Evolutionary conservation across 2,113 vertebrate species (phyloP).

Genomic region (Zingel zingel): DNA sequence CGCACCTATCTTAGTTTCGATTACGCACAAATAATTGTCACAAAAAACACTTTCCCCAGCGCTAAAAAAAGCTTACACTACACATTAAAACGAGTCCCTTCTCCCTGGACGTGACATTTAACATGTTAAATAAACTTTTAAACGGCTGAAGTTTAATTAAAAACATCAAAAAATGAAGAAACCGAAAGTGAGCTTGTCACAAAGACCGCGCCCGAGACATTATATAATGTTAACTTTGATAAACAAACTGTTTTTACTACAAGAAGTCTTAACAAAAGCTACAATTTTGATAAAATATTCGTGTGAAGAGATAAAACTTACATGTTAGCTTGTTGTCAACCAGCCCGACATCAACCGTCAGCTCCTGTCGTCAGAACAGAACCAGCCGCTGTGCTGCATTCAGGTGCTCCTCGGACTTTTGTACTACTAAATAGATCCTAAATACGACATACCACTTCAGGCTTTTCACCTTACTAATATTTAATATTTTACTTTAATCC

Average conservation of each 20-base stretch:
- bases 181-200: constrained; percentile 50
- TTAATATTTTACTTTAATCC: neutral
- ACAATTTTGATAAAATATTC: fast-evolving
- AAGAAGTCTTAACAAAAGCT: fast-evolving
- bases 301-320: constrained; percentile 42
- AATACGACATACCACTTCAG: neutral
- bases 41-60: neutral
- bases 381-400: constrained; percentile 26
- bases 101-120: neutral
- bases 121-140: constrained; percentile 15
- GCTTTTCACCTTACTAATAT: neutral
- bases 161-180: constrained; percentile 7
- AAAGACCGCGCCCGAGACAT: neutral
- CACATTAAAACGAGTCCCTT: fast-evolving
- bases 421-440: fast-evolving
- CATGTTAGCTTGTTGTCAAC: constrained; percentile 20
- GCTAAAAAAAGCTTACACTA: fast-evolving
- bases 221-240: neutral
- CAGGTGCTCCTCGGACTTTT: constrained; percentile 39
- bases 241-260: neutral
- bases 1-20: constrained; percentile 15
- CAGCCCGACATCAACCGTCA: neutral
- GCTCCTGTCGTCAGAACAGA: neutral
- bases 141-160: neutral
- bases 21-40: neutral